Conservation (phyloP, 2,113 vertebrate species). For the Mesocricetus auratus region DNA sequence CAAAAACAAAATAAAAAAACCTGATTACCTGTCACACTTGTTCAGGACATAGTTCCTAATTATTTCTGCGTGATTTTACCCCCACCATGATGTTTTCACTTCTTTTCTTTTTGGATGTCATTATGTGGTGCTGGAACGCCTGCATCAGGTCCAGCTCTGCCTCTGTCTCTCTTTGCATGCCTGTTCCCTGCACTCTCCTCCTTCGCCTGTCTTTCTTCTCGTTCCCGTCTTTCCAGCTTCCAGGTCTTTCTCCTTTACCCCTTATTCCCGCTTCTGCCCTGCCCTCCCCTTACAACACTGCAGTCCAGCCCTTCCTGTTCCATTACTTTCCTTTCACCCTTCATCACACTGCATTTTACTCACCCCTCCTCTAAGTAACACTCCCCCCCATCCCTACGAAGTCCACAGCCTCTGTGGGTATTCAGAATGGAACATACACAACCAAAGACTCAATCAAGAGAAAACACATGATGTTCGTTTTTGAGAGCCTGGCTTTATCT, state of each 20-base stretch:
- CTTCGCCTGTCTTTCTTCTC: no score
- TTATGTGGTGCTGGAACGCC: not conserved
- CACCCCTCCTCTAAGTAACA: not conserved
- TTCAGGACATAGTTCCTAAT: not conserved
- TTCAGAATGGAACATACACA: not conserved
- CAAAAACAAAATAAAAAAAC: no score
- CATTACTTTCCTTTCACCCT: not conserved
- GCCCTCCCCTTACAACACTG: not conserved
- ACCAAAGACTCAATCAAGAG: not conserved
- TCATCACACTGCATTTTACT: not conserved
- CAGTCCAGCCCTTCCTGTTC: not conserved
- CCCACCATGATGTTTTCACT: not conserved
- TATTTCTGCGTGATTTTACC: not conserved
- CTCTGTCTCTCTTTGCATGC: not conserved
- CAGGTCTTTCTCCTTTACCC: not conserved
- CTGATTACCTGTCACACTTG: not conserved
- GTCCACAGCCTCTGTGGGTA: not conserved
- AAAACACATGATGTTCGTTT: not conserved
- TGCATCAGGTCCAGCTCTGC: not conserved
- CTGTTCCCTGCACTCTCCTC: not conserved
- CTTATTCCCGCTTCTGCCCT: not conserved
- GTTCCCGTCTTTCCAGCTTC: not conserved
- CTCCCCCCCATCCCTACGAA: not conserved
- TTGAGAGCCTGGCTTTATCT: not conserved
- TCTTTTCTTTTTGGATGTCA: not conserved